phyloP scores from a whole-genome alignment of 1,140 invertebrate genomes.

The Sitodiplosis mosellana region DNA sequence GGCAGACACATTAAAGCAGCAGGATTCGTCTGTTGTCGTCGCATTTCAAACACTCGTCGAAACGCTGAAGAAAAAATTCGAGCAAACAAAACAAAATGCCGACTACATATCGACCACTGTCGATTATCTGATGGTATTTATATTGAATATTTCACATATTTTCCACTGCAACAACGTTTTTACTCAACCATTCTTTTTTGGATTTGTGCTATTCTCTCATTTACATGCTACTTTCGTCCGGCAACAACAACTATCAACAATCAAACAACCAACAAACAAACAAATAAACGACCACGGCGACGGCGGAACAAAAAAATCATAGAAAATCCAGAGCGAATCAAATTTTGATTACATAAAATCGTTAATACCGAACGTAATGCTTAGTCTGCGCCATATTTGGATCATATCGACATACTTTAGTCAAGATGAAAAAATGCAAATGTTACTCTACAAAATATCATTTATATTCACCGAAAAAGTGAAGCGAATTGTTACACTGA shows the following conservation, averaged over 20 bases:
- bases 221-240: neutral
- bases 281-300: too few species aligned
- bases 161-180: neutral
- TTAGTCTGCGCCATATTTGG: slow-evolving; percentile 70
- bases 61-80: slow-evolving; percentile 46
- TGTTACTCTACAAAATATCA: slow-evolving; percentile 59
- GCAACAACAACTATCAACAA: neutral
- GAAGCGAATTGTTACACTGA: slow-evolving; percentile 45
- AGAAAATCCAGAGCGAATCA: slow-evolving; percentile 51
- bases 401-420: slow-evolving; percentile 56
- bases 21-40: slow-evolving; percentile 27
- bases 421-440: slow-evolving; percentile 52
- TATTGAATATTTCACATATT: neutral
- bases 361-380: slow-evolving; percentile 57
- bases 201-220: neutral
- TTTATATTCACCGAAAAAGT: slow-evolving; percentile 61
- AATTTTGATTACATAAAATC: slow-evolving; percentile 50
- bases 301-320: too few species aligned
- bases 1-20: slow-evolving; percentile 30
- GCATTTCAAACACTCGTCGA: slow-evolving; percentile 32
- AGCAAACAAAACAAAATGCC: slow-evolving; percentile 66
- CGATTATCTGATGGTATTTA: slow-evolving; percentile 53
- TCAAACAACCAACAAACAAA: too few species aligned
- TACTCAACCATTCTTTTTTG: neutral
- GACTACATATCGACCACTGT: slow-evolving; percentile 65